Evolutionary conservation across 2,113 vertebrate genomes (phyloP), one percentile per base, ranked within the genome.

Genomic region (Pomatostomus ruficeps): DNA sequence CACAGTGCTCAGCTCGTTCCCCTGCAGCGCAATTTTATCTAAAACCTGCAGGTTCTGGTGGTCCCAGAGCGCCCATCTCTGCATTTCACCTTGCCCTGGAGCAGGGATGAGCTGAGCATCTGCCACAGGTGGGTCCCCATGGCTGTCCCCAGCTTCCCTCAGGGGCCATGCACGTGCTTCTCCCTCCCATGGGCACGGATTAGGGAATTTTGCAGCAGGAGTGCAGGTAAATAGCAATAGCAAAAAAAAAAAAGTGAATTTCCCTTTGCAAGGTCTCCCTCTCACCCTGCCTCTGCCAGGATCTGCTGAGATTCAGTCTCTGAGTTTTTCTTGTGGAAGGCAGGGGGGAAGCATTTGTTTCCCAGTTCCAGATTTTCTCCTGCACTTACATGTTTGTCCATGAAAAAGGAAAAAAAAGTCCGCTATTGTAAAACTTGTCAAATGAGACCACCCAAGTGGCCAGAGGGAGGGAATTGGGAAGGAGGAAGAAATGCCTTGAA

Each of bases 361-460:
- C 51, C 77, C 85, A 88, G 61, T 84, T 77, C 75, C 89, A 95
- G 57, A 94, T 92, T 95, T 95, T 70, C 85, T 88, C 83, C 88
- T 94, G 58, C 42, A 70, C 83, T 95, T 89, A 92, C n/a, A 90
- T 67, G 87, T 94, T 96, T 86, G 42, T 79, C 66, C 46, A 42
- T 26, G n/a, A 51, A 57, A 51, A 58, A 95, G n/a, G n/a, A 63
- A 62, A 86, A 93, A 71, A 43, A 89, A 77, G 6, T 43, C 61
- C 45, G 67, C 89, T 82, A 86, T 96, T 96, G 95, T 93, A 93
- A 83, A 89, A 95, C 54, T 89, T 91, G 74, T 91, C 91, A 92
- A 95, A 92, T 84, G 90, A 88, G 97, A 97, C 96, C 96, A 97
- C 97, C 96, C 97, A 97, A 94, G 93, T 14, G 14, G 78, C 46